phyloP scores from a whole-genome alignment of 2,113 vertebrate species.

The Sturnira hondurensis region DNA sequence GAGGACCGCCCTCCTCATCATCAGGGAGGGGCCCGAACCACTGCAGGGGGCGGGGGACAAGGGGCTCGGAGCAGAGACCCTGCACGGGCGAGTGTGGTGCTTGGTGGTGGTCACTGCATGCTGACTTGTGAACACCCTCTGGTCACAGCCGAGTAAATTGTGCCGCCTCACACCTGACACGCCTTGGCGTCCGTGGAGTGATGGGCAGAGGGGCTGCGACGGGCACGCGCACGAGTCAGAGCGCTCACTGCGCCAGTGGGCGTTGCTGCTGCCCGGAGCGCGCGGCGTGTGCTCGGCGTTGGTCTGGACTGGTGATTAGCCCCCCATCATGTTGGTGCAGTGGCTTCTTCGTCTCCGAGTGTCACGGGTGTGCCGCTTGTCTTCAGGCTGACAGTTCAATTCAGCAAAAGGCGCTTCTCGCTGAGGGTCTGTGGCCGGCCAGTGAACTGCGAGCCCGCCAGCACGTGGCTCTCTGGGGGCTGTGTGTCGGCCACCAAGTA shows the following conservation, averaged over 20 bases:
- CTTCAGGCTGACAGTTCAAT: background rate
- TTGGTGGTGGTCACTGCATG: fast-evolving
- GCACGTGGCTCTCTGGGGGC: fast-evolving
- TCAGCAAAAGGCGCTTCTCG: background rate
- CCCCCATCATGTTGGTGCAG: fast-evolving
- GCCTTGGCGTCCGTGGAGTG: background rate
- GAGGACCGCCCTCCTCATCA: background rate
- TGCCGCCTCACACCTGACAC: fast-evolving
- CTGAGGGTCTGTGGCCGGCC: fast-evolving
- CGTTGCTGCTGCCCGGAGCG: too few relatives aligned
- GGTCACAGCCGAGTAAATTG: background rate
- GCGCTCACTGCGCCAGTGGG: fast-evolving
- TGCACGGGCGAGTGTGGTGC: background rate
- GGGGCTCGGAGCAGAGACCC: too few relatives aligned
- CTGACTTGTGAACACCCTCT: too few relatives aligned
- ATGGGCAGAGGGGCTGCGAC: fast-evolving
- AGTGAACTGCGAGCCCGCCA: fast-evolving
- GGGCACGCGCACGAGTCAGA: fast-evolving
- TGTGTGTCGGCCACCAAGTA: too few relatives aligned
- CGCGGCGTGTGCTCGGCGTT: background rate
- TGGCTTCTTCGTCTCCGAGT: background rate
- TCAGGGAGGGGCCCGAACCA: background rate
- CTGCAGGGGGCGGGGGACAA: too few relatives aligned
- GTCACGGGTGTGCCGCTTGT: fast-evolving
- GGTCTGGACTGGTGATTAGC: background rate